These are phyloP conservation scores for Pantelozetes paolii DNA, from an alignment of 2,888 invertebrate species.

Conservation along the genomic window DNA sequence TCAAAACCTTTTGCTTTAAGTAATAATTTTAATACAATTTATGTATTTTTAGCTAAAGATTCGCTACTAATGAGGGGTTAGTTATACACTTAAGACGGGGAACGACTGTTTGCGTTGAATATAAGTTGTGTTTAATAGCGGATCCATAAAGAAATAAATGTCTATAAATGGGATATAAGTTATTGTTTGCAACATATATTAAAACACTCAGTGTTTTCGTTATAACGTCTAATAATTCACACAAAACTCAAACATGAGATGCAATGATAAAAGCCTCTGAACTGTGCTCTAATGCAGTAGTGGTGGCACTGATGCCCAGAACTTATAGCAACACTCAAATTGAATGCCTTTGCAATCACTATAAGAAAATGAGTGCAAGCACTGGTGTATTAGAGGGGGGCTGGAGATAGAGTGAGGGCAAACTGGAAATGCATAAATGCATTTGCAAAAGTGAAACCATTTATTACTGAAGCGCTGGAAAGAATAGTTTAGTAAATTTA, in stretches of 20 bases:
- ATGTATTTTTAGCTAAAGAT: too few relatives aligned
- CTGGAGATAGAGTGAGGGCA: not conserved
- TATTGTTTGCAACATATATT: conserved; percentile 34
- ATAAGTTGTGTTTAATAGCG: conserved; percentile 25
- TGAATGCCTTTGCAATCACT: conserved; percentile 11
- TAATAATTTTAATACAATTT: not conserved
- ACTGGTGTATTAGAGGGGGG: not conserved
- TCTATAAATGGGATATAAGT: too few relatives aligned
- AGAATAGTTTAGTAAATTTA: conserved; percentile 27
- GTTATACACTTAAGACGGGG: not conserved
- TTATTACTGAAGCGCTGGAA: not conserved
- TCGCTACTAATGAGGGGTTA: not conserved
- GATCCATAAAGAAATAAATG: conserved; percentile 28
- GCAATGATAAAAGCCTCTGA: conserved; percentile 19
- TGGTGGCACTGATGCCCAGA: not conserved
- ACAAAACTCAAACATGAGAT: conserved; percentile 23
- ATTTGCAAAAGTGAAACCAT: conserved; percentile 11
- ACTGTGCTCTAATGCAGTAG: not conserved
- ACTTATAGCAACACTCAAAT: conserved; percentile 21
- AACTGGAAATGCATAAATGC: conserved; percentile 29
- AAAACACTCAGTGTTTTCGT: conserved; percentile 6
- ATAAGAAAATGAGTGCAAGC: not conserved
- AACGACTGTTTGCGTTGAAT: not conserved
- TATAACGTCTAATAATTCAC: conserved; percentile 27
- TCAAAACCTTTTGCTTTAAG: not conserved